These are phyloP conservation scores for Drosophila miranda DNA, from an alignment of 1,140 invertebrate species.

Conservation along the genomic window DNA sequence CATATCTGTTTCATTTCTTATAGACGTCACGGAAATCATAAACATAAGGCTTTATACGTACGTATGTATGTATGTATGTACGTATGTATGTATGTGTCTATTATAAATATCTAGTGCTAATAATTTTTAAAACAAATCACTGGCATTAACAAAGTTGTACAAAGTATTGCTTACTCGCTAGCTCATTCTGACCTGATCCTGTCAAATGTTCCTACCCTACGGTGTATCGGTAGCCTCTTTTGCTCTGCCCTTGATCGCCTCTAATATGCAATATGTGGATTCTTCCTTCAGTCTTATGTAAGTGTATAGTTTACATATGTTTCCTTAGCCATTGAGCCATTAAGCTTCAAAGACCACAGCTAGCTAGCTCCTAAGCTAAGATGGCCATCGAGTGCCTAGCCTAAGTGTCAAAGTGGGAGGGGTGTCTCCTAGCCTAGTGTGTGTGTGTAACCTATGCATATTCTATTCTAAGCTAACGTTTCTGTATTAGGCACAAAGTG, in stretches of 20 bases:
- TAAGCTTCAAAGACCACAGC: slow-evolving; percentile 20
- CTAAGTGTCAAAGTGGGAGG: slow-evolving; percentile 14
- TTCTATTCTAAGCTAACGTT: slow-evolving; percentile 38
- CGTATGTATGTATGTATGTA: slow-evolving; percentile 19
- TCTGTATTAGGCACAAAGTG: slow-evolving; percentile 79
- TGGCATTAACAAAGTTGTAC: slow-evolving; percentile 75
- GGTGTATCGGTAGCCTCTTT: slow-evolving; percentile 48
- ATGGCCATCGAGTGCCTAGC: slow-evolving; percentile 48
- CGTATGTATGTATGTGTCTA: slow-evolving; percentile 23
- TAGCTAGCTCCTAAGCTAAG: slow-evolving; percentile 31
- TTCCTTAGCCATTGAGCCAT: slow-evolving; percentile 15
- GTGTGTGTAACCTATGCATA: slow-evolving; percentile 18
- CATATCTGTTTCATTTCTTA: slow-evolving; percentile 12
- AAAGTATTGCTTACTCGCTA: slow-evolving; percentile 56
- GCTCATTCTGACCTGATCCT: slow-evolving; percentile 18
- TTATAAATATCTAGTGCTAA: slow-evolving; percentile 57
- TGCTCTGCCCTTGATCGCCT: slow-evolving; percentile 52
- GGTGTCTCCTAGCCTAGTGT: slow-evolving; percentile 8
- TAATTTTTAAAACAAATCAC: slow-evolving; percentile 81
- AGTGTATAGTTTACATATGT: slow-evolving; percentile 40
- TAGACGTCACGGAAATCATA: slow-evolving; percentile 40
- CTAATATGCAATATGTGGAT: slow-evolving; percentile 8
- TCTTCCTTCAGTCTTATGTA: slow-evolving; percentile 64
- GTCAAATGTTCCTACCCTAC: no score
- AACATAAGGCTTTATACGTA: slow-evolving; percentile 30